phyloP scores from a whole-genome alignment of 1,140 invertebrate species.

The Ruditapes philippinarum region DNA sequence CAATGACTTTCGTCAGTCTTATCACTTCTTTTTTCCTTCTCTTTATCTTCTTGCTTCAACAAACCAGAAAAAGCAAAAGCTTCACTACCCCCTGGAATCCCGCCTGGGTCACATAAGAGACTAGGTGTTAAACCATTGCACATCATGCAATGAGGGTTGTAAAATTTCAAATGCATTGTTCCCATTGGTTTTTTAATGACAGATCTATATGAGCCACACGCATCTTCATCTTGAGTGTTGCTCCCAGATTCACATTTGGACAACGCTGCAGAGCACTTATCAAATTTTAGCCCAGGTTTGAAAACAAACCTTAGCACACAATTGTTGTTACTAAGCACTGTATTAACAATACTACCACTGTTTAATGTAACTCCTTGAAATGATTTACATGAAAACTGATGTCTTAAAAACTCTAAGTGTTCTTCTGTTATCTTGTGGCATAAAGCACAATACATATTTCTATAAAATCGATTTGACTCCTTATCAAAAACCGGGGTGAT shows the following conservation, averaged over 20 bases:
- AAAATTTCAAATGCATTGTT: not conserved
- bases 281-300: not conserved
- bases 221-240: not conserved
- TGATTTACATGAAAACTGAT: not conserved
- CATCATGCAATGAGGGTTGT: not conserved
- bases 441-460: not conserved
- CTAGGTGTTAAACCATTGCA: conserved; percentile 7
- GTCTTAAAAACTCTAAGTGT: not conserved
- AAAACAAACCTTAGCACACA: too few relatives aligned
- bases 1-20: not conserved
- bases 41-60: too few relatives aligned
- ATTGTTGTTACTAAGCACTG: too few relatives aligned
- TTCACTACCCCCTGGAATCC: not conserved
- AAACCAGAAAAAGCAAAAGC: too few relatives aligned
- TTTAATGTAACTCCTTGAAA: not conserved
- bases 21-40: not conserved
- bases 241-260: not conserved
- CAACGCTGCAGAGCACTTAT: not conserved
- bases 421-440: not conserved
- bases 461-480: not conserved
- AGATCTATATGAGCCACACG: not conserved
- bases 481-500: not conserved
- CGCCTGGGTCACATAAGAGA: too few relatives aligned
- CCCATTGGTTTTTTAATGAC: too few relatives aligned
- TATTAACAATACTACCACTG: not conserved